phyloP scores from a whole-genome alignment of 2,797 vertebrate genomes.

The Sebastiscus tertius region DNA sequence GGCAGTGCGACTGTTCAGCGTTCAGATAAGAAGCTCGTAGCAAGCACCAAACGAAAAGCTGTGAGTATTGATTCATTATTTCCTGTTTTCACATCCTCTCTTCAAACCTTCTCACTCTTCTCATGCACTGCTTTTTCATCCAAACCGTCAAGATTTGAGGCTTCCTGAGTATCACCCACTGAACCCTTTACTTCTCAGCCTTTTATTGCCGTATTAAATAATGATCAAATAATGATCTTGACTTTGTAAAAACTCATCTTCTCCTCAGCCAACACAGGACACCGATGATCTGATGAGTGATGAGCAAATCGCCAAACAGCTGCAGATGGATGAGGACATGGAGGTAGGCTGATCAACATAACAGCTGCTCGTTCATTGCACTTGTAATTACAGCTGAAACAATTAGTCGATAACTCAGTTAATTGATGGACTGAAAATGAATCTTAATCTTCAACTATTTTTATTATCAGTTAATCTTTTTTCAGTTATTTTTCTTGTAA shows the following conservation, averaged over 20 bases:
- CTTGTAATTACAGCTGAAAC: background rate
- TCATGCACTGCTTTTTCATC: background rate
- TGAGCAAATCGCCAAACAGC: slow-evolving; percentile 89
- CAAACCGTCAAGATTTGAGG: background rate
- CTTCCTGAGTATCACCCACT: background rate
- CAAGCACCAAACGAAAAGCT: slow-evolving; percentile 89
- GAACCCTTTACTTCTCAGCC: background rate
- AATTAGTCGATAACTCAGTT: background rate
- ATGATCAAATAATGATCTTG: background rate
- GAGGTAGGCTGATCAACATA: slow-evolving; percentile 80
- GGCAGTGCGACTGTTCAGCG: slow-evolving; percentile 86
- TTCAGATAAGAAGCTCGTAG: slow-evolving; percentile 93
- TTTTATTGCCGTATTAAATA: background rate
- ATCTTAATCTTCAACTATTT: background rate
- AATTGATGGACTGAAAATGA: background rate
- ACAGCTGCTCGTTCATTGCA: background rate
- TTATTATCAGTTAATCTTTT: background rate
- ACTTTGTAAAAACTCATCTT: slow-evolving; percentile 18
- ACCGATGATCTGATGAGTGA: slow-evolving; percentile 82
- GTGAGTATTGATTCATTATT: slow-evolving; percentile 78
- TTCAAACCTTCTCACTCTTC: background rate
- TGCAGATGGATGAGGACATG: slow-evolving; percentile 92
- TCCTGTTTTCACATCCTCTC: background rate
- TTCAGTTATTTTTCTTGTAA: background rate
- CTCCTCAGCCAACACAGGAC: slow-evolving; percentile 81